Conservation (phyloP, 2,888 invertebrate species). For the Notodonta dromedarius region DNA sequence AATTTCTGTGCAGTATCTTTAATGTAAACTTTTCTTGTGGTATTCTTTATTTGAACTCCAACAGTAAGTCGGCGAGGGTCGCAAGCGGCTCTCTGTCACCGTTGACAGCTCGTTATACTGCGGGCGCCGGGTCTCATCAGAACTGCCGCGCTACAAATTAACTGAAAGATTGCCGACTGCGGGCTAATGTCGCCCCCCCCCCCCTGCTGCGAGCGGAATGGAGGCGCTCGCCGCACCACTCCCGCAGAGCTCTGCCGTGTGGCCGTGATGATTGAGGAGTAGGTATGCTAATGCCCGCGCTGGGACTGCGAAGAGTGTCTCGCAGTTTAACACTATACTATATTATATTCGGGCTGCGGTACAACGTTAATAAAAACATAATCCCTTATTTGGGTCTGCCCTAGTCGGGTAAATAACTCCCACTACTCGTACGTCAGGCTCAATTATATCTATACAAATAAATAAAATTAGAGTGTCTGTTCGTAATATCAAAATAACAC, state of each 20-base stretch:
- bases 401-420: no score
- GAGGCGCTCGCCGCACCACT: neutral
- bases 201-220: neutral
- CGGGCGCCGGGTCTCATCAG: neutral
- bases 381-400: neutral
- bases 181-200: neutral
- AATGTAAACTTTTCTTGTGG: neutral
- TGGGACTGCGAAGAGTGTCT: no score
- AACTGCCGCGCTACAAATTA: constrained; percentile 2
- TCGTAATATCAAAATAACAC: no score
- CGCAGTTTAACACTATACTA: neutral
- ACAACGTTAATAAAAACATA: neutral
- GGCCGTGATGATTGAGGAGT: no score
- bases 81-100: neutral
- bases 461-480: no score
- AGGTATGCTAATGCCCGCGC: no score
- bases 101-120: constrained; percentile 2
- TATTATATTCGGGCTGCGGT: neutral
- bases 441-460: no score
- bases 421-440: no score
- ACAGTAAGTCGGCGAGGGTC: neutral
- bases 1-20: neutral
- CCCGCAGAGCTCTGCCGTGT: neutral
- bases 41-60: neutral
- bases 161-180: neutral